A percentile compares a stretch with the other conserved stretches of the same genome.
These are phyloP conservation scores for Bergia puertoricense DNA, from an alignment of 92 coral and sea anemone species.

Conservation along the genomic window DNA sequence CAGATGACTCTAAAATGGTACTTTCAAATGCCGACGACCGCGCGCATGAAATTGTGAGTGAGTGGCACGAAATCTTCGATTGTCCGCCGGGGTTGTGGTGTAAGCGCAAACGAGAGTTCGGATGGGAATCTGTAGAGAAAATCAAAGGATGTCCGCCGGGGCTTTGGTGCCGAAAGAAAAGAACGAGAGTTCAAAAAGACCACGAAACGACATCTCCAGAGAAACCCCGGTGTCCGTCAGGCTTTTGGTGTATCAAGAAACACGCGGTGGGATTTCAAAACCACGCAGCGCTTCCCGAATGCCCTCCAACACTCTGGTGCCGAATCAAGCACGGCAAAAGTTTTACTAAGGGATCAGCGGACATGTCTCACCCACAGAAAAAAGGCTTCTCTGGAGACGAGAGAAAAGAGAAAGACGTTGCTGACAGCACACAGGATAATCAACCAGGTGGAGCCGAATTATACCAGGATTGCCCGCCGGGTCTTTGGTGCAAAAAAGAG, in stretches of 20 bases:
- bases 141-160: conserved; percentile 77
- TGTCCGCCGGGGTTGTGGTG: conserved; percentile 39
- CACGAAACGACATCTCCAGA: conserved; percentile 3
- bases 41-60: background rate
- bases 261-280: conserved; percentile 9
- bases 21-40: background rate
- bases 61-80: background rate
- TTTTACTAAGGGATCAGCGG: background rate
- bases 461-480: conserved; percentile 13
- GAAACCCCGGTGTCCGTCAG: conserved; percentile 21
- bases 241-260: conserved; percentile 32
- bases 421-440: background rate
- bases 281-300: conserved; percentile 15
- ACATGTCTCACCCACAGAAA: background rate
- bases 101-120: conserved; percentile 10
- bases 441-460: background rate
- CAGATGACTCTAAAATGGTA: background rate
- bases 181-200: background rate
- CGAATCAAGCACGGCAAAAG: background rate
- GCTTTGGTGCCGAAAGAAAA: conserved; percentile 79
- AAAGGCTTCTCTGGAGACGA: background rate
- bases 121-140: background rate
- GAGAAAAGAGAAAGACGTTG: background rate
- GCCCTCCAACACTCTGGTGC: conserved; percentile 36
- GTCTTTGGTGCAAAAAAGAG: conserved; percentile 29